Conservation (phyloP, 35 echinoderm and acorn worm genomes). For the Chiridota heheva region DNA sequence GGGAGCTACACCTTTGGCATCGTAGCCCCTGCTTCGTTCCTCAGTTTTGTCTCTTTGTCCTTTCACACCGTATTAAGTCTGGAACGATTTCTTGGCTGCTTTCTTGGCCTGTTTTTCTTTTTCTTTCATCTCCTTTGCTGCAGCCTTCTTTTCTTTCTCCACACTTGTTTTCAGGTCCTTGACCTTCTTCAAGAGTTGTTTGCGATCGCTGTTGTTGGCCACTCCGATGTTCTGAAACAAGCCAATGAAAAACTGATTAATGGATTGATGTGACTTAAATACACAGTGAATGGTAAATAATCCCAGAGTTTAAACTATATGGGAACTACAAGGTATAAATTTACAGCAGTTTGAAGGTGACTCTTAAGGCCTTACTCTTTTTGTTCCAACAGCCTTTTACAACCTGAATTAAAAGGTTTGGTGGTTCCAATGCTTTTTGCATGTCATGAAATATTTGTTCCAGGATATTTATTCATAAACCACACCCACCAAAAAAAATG, state of each 20-base stretch:
- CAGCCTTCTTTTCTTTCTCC: slow-evolving; percentile 82
- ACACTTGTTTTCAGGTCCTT: slow-evolving; percentile 86
- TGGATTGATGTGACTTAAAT: not conserved
- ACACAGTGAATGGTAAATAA: not conserved
- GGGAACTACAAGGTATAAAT: not conserved
- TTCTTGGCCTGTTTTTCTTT: slow-evolving; percentile 95
- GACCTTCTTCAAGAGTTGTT: slow-evolving; percentile 87
- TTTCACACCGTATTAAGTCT: too few relatives aligned
- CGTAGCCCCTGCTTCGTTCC: too few relatives aligned
- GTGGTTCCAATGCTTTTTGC: too few relatives aligned
- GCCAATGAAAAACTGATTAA: not conserved
- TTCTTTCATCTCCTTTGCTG: slow-evolving; percentile 80
- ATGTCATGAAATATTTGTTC: too few relatives aligned
- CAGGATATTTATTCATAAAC: too few relatives aligned
- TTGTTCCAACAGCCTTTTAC: too few relatives aligned
- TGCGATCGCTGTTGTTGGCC: slow-evolving; percentile 58
- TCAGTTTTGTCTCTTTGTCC: too few relatives aligned
- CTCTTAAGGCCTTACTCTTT: too few relatives aligned
- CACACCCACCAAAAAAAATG: too few relatives aligned
- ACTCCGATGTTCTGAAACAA: slow-evolving; percentile 77
- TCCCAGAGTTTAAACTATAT: not conserved
- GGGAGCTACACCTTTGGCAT: too few relatives aligned
- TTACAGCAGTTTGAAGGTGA: not conserved
- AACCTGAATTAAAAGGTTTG: too few relatives aligned
- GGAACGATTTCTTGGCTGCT: slow-evolving; percentile 91